Evolutionary conservation across 2,113 vertebrate genomes (phyloP).

Genomic region (Indri indri): DNA sequence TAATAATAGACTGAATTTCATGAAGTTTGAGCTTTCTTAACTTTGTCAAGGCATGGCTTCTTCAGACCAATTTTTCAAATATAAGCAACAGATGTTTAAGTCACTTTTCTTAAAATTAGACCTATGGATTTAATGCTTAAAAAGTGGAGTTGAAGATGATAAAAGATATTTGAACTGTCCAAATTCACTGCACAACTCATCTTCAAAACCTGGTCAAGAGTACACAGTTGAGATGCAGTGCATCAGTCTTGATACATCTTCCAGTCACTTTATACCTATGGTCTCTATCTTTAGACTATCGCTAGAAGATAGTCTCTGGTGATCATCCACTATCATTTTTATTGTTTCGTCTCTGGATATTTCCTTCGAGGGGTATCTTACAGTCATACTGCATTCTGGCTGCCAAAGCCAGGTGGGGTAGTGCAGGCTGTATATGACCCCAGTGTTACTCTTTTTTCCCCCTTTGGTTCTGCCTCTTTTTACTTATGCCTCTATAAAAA

Average conservation of each 20-base stretch:
- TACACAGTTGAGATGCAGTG: neutral
- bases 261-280: neutral
- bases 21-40: neutral
- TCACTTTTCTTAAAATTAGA: neutral
- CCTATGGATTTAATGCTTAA: neutral
- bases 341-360: neutral
- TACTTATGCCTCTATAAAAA: neutral
- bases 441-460: neutral
- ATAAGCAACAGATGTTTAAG: neutral
- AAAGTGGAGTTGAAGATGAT: neutral
- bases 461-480: neutral
- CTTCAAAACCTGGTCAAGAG: neutral
- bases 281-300: neutral
- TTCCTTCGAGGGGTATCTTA: neutral
- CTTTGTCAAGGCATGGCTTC: neutral
- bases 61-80: neutral
- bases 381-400: neutral
- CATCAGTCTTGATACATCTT: neutral
- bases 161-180: neutral
- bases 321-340: neutral
- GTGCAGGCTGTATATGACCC: neutral
- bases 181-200: neutral
- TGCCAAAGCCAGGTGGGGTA: neutral
- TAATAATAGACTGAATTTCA: neutral
- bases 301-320: neutral